A percentile compares a stretch with the other conserved stretches of the same genome.
phyloP scores from a whole-genome alignment of 2,113 vertebrate genomes.

The Saguinus midas region DNA sequence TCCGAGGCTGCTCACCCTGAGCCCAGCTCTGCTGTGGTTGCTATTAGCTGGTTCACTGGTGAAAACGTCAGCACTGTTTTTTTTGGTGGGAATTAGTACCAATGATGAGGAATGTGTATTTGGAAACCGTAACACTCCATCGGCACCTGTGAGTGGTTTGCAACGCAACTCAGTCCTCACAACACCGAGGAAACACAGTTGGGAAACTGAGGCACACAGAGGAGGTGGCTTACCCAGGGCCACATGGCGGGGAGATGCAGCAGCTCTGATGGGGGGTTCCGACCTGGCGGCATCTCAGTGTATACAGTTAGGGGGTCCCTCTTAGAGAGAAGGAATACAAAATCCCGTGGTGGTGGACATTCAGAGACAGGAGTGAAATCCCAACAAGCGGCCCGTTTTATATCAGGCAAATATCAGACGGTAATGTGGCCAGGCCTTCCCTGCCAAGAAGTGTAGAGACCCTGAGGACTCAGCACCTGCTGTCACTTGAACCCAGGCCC shows the following conservation, averaged over 20 bases:
- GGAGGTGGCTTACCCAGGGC: background rate
- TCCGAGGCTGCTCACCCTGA: background rate
- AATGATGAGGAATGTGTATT: fast-evolving
- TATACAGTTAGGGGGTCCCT: background rate
- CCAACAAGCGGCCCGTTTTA: fast-evolving
- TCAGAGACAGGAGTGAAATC: background rate
- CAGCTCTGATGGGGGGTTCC: fast-evolving
- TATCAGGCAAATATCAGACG: fast-evolving
- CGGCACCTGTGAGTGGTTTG: fast-evolving
- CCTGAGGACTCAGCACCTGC: background rate
- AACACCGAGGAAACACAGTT: fast-evolving
- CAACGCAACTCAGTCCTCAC: background rate
- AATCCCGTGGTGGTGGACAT: background rate
- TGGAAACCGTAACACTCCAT: fast-evolving
- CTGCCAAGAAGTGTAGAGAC: background rate
- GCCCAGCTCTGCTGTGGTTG: too few species aligned
- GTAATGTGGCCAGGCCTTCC: fast-evolving
- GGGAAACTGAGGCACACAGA: fast-evolving
- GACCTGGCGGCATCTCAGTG: background rate
- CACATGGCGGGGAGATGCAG: fast-evolving
- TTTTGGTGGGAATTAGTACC: background rate
- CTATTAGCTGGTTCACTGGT: background rate
- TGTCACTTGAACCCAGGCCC: fast-evolving
- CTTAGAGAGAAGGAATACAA: too few species aligned
- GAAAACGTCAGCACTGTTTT: background rate